A percentile compares a stretch with the other conserved stretches of the same genome.
Evolutionary conservation across 1,140 invertebrate genomes (phyloP).

Genomic region (Cheumatopsyche charites): DNA sequence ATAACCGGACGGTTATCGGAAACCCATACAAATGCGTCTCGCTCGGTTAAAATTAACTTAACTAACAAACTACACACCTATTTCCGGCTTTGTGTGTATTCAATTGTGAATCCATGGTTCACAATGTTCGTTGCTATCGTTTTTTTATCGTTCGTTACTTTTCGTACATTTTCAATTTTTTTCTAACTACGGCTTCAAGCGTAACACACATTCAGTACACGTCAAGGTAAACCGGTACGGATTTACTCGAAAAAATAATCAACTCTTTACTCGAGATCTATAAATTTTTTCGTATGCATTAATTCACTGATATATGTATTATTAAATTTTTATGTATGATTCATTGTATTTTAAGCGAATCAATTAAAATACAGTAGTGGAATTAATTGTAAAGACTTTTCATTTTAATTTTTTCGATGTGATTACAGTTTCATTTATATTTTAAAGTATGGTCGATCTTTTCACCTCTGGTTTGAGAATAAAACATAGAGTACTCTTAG

Average conservation of each 20-base stretch:
- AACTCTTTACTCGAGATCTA: slow-evolving; percentile 37
- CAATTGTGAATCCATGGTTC: slow-evolving; percentile 37
- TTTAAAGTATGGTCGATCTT: too few species aligned
- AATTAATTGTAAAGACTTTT: too few species aligned
- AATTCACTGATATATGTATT: too few species aligned
- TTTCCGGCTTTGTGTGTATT: slow-evolving; percentile 40
- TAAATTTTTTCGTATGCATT: background rate
- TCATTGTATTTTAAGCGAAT: too few species aligned
- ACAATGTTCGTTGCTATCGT: slow-evolving; percentile 44
- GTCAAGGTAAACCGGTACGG: slow-evolving; percentile 44
- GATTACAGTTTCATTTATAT: too few species aligned
- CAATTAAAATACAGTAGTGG: too few species aligned
- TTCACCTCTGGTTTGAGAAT: too few species aligned
- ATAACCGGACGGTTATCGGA: slow-evolving; percentile 25
- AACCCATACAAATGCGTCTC: slow-evolving; percentile 22
- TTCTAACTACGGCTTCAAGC: too few species aligned
- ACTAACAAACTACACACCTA: slow-evolving; percentile 27
- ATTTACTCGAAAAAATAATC: slow-evolving; percentile 9
- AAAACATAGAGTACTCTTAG: too few species aligned
- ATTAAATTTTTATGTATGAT: too few species aligned
- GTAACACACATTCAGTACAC: background rate
- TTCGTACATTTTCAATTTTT: background rate
- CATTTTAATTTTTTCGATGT: too few species aligned
- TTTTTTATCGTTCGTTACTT: slow-evolving; percentile 35
- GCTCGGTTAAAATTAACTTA: background rate